A percentile compares a stretch with the other conserved stretches of the same genome.
phyloP scores from a whole-genome alignment of 2,797 vertebrate genomes.

The Lacerta bilineata region DNA sequence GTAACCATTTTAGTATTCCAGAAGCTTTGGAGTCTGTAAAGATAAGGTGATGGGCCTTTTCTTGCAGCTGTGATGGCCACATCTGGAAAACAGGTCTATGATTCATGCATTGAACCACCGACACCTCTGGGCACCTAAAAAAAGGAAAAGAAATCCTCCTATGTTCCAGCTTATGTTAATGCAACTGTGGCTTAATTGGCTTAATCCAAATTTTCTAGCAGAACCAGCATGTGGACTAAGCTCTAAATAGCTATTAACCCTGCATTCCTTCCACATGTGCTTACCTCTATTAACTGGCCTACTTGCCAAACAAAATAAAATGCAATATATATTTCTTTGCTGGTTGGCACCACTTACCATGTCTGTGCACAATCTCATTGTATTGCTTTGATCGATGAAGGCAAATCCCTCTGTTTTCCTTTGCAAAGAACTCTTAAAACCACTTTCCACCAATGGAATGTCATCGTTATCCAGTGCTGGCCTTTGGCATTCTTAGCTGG shows the following conservation, averaged over 20 bases:
- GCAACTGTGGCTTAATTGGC: conserved; percentile 23
- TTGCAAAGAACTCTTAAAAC: background rate
- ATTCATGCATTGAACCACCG: background rate
- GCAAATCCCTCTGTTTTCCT: conserved; percentile 15
- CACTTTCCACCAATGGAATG: conserved; percentile 29
- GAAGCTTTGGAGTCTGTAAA: conserved; percentile 75
- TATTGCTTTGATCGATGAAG: conserved; percentile 20
- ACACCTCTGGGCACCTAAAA: background rate
- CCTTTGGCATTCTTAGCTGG: conserved; percentile 61
- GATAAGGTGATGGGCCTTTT: conserved; percentile 73
- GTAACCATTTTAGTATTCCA: conserved; percentile 64
- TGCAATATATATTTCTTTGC: conserved; percentile 10
- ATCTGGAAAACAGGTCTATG: conserved; percentile 66
- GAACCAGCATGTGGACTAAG: conserved; percentile 15
- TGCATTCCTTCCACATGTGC: conserved; percentile 25
- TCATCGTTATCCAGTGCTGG: conserved; percentile 60
- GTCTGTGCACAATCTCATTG: conserved; percentile 15
- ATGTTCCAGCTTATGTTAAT: conserved; percentile 23
- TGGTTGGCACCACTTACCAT: background rate
- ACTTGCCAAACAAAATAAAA: conserved; percentile 33
- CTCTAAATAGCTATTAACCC: conserved; percentile 45
- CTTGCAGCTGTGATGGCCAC: conserved; percentile 58
- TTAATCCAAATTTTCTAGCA: conserved; percentile 35
- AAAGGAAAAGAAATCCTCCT: background rate
- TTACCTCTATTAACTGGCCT: conserved; percentile 6